These are phyloP conservation scores for Geophilus truncorum DNA, from an alignment of 2,888 invertebrate genomes.

Conservation along the genomic window DNA sequence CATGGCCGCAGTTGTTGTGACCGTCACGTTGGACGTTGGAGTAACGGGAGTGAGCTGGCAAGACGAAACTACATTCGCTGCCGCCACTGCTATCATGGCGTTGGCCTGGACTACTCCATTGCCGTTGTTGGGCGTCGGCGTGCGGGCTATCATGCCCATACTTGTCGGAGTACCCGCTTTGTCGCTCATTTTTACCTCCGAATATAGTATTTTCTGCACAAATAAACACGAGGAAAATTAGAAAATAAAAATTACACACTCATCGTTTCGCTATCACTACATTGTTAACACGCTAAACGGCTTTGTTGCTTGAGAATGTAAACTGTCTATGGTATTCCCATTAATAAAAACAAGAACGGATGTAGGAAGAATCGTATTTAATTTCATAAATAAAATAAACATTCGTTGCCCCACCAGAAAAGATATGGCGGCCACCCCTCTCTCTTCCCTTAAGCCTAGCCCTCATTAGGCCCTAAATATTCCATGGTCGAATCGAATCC, in stretches of 20 bases:
- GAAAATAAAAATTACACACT: too few species aligned
- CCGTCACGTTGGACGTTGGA: constrained; percentile 33
- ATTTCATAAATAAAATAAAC: not conserved
- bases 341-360: not conserved
- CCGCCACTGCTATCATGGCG: not conserved
- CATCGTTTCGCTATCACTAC: too few species aligned
- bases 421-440: constrained; percentile 13
- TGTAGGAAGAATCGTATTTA: not conserved
- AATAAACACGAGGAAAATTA: not conserved
- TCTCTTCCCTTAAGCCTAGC: not conserved
- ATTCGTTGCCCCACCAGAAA: not conserved
- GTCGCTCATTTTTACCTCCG: not conserved
- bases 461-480: constrained; percentile 7
- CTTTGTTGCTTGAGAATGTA: too few species aligned
- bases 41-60: not conserved
- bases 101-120: not conserved
- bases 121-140: not conserved
- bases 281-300: too few species aligned
- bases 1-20: constrained; percentile 32
- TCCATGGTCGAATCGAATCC: not conserved
- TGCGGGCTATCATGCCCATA: not conserved
- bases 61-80: not conserved
- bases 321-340: too few species aligned
- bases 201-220: not conserved
- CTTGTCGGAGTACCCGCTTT: not conserved